phyloP scores from a whole-genome alignment of 2,113 vertebrate species.

The Mionectes macconnelli region DNA sequence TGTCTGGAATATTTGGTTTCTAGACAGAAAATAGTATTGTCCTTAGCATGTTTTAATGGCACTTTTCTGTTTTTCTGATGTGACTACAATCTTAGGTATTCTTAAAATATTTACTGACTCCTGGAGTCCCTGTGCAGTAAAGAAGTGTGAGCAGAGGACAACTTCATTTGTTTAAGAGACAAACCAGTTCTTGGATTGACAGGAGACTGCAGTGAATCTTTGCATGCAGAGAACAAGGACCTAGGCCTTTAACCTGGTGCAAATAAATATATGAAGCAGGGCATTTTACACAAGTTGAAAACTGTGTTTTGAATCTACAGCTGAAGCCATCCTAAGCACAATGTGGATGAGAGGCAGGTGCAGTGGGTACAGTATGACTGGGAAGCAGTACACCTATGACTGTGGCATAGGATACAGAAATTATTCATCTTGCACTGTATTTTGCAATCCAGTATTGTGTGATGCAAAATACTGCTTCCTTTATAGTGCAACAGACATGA shows the following conservation, averaged over 20 bases:
- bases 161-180: neutral
- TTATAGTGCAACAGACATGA: neutral
- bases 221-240: neutral
- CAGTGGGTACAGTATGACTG: neutral
- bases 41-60: neutral
- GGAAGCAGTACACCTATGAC: neutral
- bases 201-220: neutral
- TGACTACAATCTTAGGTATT: neutral
- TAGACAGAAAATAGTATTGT: neutral
- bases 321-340: neutral
- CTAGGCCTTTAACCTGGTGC: neutral
- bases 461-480: neutral
- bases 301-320: neutral
- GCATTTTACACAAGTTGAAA: neutral
- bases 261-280: neutral
- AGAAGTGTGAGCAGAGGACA: neutral
- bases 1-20: neutral
- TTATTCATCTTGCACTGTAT: neutral
- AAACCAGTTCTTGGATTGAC: neutral
- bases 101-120: neutral
- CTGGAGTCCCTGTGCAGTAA: neutral
- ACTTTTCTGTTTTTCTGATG: neutral
- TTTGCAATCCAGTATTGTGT: neutral
- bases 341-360: neutral
- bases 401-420: neutral